phyloP scores from a whole-genome alignment of 2,113 vertebrate species.

The Stegostoma tigrinum region DNA sequence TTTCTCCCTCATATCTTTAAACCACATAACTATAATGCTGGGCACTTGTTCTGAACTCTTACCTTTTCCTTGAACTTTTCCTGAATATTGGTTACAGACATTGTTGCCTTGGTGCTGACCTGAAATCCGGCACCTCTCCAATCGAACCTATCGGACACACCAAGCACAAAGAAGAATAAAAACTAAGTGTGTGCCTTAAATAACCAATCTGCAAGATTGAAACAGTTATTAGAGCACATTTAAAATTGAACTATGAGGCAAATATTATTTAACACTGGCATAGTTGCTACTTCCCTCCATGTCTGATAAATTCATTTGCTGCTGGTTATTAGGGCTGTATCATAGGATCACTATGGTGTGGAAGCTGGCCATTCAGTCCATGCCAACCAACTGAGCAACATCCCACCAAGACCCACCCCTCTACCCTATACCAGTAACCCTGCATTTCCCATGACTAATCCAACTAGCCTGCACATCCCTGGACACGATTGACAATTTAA shows the following conservation, averaged over 20 bases:
- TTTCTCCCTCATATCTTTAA: background rate
- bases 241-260: background rate
- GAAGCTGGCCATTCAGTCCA: too few relatives aligned
- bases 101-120: background rate
- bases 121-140: background rate
- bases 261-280: background rate
- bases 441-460: too few relatives aligned
- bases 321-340: background rate
- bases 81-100: constrained; percentile 22
- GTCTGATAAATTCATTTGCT: background rate
- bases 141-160: background rate
- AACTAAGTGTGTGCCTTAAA: background rate
- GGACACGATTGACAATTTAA: too few relatives aligned
- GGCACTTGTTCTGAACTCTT: background rate
- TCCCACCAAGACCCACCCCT: too few relatives aligned
- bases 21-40: background rate
- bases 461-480: too few relatives aligned
- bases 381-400: too few relatives aligned
- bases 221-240: background rate
- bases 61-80: constrained; percentile 31
- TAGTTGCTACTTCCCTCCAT: background rate
- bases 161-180: background rate
- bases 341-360: too few relatives aligned
- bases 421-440: too few relatives aligned
- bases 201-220: background rate